These are phyloP conservation scores for Apodemus speciosus DNA, from an alignment of 2,113 vertebrate species.

Conservation along the genomic window DNA sequence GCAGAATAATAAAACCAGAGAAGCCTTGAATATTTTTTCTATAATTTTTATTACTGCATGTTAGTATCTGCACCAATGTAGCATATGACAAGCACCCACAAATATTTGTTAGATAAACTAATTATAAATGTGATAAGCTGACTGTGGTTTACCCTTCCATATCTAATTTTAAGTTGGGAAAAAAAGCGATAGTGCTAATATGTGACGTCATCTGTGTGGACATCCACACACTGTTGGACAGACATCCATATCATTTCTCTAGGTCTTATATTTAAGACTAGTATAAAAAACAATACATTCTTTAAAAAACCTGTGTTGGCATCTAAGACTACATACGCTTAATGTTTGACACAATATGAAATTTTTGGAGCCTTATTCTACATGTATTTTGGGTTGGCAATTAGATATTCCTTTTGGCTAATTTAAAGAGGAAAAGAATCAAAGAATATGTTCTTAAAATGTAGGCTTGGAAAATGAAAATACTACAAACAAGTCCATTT, in stretches of 20 bases:
- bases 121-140: not conserved
- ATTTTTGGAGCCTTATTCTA: not conserved
- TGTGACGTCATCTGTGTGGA: not conserved
- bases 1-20: not conserved
- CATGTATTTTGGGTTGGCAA: not conserved
- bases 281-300: slow-evolving; percentile 3
- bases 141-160: not conserved
- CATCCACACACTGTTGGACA: not conserved
- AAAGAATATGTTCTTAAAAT: slow-evolving; percentile 11
- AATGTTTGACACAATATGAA: not conserved
- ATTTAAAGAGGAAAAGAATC: not conserved
- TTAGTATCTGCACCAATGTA: not conserved
- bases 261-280: not conserved
- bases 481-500: not conserved
- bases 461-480: slow-evolving; percentile 12
- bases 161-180: slow-evolving; percentile 38
- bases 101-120: slow-evolving; percentile 14
- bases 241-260: not conserved
- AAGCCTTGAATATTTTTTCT: not conserved
- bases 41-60: not conserved
- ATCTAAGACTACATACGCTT: not conserved
- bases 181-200: not conserved
- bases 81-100: not conserved
- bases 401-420: slow-evolving; percentile 46
- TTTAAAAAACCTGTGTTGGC: not conserved